Evolutionary conservation across 2,888 invertebrate species (phyloP).

Genomic region (Diarsia rubi): DNA sequence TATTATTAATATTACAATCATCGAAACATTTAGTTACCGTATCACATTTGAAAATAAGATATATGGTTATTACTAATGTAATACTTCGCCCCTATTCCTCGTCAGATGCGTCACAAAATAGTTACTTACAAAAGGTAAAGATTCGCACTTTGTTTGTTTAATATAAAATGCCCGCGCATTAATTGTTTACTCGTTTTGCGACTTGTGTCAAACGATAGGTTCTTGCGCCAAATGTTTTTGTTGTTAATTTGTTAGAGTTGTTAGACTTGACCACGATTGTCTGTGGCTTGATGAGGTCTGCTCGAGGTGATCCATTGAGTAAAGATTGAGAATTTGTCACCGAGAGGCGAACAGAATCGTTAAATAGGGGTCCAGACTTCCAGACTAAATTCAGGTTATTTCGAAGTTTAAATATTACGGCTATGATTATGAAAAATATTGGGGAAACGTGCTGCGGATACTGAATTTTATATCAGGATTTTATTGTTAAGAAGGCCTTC

Average conservation of each 20-base stretch:
- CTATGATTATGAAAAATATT: conserved; percentile 33
- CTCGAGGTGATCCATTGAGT: conserved; percentile 3
- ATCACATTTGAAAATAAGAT: too few species aligned
- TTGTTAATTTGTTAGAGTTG: too few species aligned
- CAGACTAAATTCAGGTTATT: conserved; percentile 29
- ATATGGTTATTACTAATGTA: too few species aligned
- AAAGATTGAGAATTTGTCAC: conserved; percentile 30
- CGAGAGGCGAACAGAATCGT: conserved; percentile 26
- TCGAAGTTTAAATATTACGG: conserved; percentile 11
- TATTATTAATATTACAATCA: too few species aligned
- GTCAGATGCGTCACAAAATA: not conserved
- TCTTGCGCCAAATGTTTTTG: not conserved
- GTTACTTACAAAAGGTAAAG: not conserved
- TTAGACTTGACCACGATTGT: not conserved
- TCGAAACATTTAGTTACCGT: too few species aligned
- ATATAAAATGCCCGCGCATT: not conserved
- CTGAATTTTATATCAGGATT: not conserved
- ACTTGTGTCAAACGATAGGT: not conserved
- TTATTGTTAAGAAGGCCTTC: not conserved
- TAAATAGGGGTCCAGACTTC: conserved; percentile 37
- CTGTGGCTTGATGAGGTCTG: not conserved
- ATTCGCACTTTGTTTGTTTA: not conserved
- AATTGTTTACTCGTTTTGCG: not conserved
- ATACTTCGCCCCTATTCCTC: not conserved
- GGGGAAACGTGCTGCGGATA: conserved; percentile 18